Base-by-base conservation (phyloP, 2,888 invertebrate species). In the Plebejus anna region DNA sequence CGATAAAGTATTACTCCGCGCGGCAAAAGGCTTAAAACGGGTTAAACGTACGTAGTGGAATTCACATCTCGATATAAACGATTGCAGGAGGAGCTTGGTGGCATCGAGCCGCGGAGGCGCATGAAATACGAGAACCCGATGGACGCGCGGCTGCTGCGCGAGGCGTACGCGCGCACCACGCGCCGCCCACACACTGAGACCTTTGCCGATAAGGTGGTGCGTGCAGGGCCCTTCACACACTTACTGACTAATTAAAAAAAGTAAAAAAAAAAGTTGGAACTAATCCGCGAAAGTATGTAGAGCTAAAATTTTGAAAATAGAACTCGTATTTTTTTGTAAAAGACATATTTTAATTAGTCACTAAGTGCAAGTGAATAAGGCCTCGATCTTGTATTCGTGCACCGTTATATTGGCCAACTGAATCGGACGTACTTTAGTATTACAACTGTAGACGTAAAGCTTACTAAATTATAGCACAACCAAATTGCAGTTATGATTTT, bases 21-120 rank as follows among this genome's bases (percentile, higher is more conserved):
- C 11, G 11, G 47, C 11, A 47, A 11, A 11, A 47, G 0, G 51
- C 11, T 51, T 51, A 22, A 22, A 22, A 22, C 51, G 13, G 13
- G 9, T 13, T 13, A 51, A 51, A 13, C 13, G 13, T 51, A 51
- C 0, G 22, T 22, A 51, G 13, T 13, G 51, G 13, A 11, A 11
- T 51, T 51, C 51, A 51, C 0, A 13, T 51, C 51, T 13, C 13
- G 51, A 51, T 51, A 13, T 22, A 61, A 22, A 61, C 59, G 28
- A 76, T 79, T 75, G 6, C 81, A 96, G 96, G 95, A 95, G 80
- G 95, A 96, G 79, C 88, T 95, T 77, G 89, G 94, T 16, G 96
- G 96, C n/a, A 95, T 96, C 28, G 95, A 94, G 79, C 90, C 93
- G 3, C 86, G 90, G 1, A 89, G 94, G 13, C 88, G 92, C 16